phyloP scores from a whole-genome alignment of 2,113 vertebrate species.

The Coryphaenoides rupestris region DNA sequence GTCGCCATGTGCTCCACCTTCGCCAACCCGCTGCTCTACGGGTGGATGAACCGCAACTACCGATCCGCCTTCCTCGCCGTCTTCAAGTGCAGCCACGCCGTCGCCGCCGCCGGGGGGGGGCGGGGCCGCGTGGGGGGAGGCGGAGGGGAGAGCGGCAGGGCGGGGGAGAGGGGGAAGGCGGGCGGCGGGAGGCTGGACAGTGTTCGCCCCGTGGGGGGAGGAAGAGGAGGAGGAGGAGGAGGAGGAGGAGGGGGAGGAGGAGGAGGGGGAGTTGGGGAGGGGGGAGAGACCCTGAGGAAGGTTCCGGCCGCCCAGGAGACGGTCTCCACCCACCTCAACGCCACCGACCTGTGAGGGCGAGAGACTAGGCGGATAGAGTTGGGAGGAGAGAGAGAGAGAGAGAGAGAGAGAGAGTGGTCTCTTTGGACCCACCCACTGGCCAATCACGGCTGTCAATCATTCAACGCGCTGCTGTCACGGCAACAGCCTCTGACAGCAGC shows the following conservation, averaged over 20 bases:
- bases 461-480: too few species aligned
- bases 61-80: conserved; percentile 85
- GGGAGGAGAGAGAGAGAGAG: background rate
- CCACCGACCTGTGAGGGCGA: conserved; percentile 77
- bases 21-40: conserved; percentile 92
- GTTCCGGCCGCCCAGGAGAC: conserved; percentile 48
- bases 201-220: conserved; percentile 34
- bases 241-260: conserved; percentile 71
- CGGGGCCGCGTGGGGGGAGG: conserved; percentile 45
- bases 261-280: conserved; percentile 69
- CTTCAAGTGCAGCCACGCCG: conserved; percentile 70
- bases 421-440: too few species aligned
- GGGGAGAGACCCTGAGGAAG: conserved; percentile 48
- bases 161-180: conserved; percentile 21
- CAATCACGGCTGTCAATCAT: too few species aligned
- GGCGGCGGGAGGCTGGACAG: conserved; percentile 42
- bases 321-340: conserved; percentile 61
- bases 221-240: conserved; percentile 15
- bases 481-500: too few species aligned
- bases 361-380: background rate
- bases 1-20: conserved; percentile 96
- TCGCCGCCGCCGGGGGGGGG: background rate
- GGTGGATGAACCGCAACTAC: conserved; percentile 98
- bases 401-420: background rate
- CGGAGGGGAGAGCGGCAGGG: conserved; percentile 11